Base-by-base conservation (phyloP, 1,140 invertebrate genomes). In the Drosophila micromelanica region DNA sequence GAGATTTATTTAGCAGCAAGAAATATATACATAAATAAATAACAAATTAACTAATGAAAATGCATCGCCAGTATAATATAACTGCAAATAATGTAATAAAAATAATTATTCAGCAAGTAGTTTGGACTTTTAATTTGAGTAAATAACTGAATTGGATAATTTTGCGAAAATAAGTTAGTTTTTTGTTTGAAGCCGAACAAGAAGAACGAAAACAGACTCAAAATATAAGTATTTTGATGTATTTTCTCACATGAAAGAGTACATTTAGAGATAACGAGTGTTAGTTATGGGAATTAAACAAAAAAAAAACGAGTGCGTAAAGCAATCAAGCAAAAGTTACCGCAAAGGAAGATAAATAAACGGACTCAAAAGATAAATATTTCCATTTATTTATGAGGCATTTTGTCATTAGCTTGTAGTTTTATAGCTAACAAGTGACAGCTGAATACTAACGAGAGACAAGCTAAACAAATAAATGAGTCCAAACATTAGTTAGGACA, bases 31-130 rank as follows among this genome's bases (percentile, higher is more conserved):
- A 6, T 45, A 11, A 3, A 45, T 45, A 20, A 11, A 45, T 8
- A 52, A 4, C 51, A 40, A 55, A 42, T 13, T 15, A 61, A 35
- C 23, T 52, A 62, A 62, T 69, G 38, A 54, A 32, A 12, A 42
- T 8, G 2, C 35, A 45, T 0, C 13, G 17, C 27, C 2, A 51
- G 9, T 15, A 15, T 5, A 1, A n/a, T 12, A 12, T 8, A 0
- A 13, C n/a, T 5, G 2, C 3, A 48, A 3, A 27, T 48, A n/a
- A 48, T 40, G n/a, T 13, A 40, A 13, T 38, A 0, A 38, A n/a
- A 11, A 12, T 2, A 40, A 40, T 6, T 40, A 40, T 13, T 40
- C 5, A 40, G n/a, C 38, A 4, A 40, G 38, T 13, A 6, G 6
- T 40, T 40, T 40, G 11, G n/a, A 6, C 3, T 6, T 6, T 1